Base-by-base conservation (phyloP, 2,888 invertebrate genomes). In the Acrocera orbiculus region DNA sequence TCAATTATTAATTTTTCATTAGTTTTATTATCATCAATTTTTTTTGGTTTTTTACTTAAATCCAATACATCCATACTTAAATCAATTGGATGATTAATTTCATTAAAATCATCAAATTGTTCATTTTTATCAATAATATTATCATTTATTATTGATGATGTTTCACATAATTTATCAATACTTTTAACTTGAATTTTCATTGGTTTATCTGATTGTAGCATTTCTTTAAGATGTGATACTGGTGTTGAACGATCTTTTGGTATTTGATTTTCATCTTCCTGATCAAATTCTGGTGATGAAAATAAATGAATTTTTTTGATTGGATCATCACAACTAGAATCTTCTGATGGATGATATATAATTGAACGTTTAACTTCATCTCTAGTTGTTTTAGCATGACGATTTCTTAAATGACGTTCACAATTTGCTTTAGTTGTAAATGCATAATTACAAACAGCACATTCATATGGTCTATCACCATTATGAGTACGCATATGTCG, bases 381-480 rank as follows among this genome's bases (percentile, higher is more conserved):
- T 34, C 87, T 70, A 2, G 80, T 77, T 2, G 75, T 70, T 57
- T 86, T 86, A 0, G 79, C 76, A 50, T 93, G 93, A 16, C 89
- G 72, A 56, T 93, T 93, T 42, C 90, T 69, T 46, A 93, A 67
- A 56, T 95, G 93, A 5, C 93, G 68, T 61, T 95, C 93, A 56
- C 95, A 95, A 54, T 95, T 93, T 2, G 93, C 92, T 63, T 93
- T 92, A 1, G 93, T 93, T 16, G 93, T 93, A 58, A 95, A 95
- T 3, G 92, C 90, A 52, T 87, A 92, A 50, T 86, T 86, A 58
- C 95, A 95, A n/a, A 92, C 70, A 1, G 80, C 76, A 52, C 93
- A 95, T 56, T 90, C 87, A 53, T 86, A 93, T 0, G 93, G 93
- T 9, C 92, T 69, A 48, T 93, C 92, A 0, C 93, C 93, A 51